phyloP scores from a whole-genome alignment of 2,888 invertebrate genomes.

The Latrodectus hesperus region DNA sequence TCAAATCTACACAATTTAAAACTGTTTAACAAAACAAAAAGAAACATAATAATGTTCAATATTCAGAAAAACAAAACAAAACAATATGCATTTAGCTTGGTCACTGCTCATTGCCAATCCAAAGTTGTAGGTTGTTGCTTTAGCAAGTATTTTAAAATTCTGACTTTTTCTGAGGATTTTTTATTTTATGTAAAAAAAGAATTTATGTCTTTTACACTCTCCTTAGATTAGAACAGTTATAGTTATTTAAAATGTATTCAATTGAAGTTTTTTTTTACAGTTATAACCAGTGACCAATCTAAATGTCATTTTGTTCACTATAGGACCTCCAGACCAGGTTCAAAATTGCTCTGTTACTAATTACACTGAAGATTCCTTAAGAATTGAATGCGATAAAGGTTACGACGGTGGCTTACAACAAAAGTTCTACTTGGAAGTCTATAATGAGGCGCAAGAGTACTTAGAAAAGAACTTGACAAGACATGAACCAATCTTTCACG shows the following conservation, averaged over 20 bases:
- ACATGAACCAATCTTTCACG: constrained; percentile 69
- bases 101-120: constrained; percentile 19
- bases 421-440: constrained; percentile 71
- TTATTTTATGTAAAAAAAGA: too few species aligned
- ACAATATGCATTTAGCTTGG: constrained; percentile 56
- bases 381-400: constrained; percentile 71
- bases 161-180: too few species aligned
- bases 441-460: constrained; percentile 70
- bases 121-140: too few species aligned
- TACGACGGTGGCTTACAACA: constrained; percentile 71
- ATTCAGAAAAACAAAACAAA: background rate
- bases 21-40: background rate
- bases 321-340: constrained; percentile 71
- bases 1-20: too few species aligned
- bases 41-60: background rate
- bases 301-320: constrained; percentile 41
- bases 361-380: constrained; percentile 70
- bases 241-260: background rate
- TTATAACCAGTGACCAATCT: constrained; percentile 43
- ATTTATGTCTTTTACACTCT: too few species aligned
- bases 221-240: too few species aligned
- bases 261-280: background rate
- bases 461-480: constrained; percentile 70
- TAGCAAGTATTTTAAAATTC: too few species aligned
- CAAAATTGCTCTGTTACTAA: constrained; percentile 71